These are phyloP conservation scores for Ferrisia virgata DNA, from an alignment of 2,888 invertebrate species.

Conservation along the genomic window DNA sequence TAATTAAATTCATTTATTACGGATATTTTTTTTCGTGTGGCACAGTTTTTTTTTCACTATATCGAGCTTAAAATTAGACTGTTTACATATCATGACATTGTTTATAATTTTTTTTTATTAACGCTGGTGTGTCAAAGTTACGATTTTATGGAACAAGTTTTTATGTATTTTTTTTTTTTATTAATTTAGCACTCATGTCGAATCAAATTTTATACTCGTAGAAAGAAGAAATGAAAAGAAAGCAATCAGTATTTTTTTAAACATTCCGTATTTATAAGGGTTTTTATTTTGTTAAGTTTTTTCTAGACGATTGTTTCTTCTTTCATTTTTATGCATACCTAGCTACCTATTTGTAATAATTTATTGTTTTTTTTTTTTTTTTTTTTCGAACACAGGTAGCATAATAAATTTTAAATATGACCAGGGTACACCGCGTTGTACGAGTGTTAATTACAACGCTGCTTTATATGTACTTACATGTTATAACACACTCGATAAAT, in stretches of 20 bases:
- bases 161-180: not conserved
- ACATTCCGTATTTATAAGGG: conserved; percentile 18
- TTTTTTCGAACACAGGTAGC: not conserved
- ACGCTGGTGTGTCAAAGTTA: not conserved
- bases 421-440: not conserved
- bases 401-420: not conserved
- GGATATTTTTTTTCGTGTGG: not conserved
- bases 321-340: not conserved
- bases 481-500: not conserved
- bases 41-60: not conserved
- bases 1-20: not conserved
- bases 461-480: not conserved
- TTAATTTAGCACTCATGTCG: not conserved
- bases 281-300: conserved; percentile 25
- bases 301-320: not conserved
- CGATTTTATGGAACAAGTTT: conserved; percentile 12
- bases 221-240: not conserved
- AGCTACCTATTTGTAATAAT: not conserved
- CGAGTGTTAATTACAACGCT: not conserved
- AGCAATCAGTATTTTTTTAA: conserved; percentile 31
- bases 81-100: not conserved
- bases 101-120: not conserved
- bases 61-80: conserved; percentile 11
- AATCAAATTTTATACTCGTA: conserved; percentile 20
- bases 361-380: not conserved